Base-by-base conservation (phyloP, 1,140 invertebrate genomes). In the Neotoxoptera formosana region DNA sequence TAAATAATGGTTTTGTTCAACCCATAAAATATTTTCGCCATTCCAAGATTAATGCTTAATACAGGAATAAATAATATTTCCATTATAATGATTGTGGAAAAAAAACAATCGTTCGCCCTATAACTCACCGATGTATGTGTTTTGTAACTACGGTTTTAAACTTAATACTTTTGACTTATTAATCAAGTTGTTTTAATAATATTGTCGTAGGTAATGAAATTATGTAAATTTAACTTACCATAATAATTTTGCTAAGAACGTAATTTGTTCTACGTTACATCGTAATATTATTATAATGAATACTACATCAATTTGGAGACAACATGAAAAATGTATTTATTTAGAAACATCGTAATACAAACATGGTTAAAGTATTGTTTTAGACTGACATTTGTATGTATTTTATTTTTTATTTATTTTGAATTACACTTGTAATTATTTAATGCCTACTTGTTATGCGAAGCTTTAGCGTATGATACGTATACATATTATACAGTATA, bases 1-100 rank as follows among this genome's bases (percentile, higher is more conserved):
- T 91, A 91, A 91, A 91, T 48, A 92, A 92, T 47, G 21, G 76
- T 92, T 92, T 92, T 87, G 34, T 93, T 56, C 8, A 25, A 51
- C 36, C 11, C 34, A 67, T 67, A 93, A 60, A 87, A 87, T 53
- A 56, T 87, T 86, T 89, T 89, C 48, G 1, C 0, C 48, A 34
- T 53, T 89, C 25, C 25, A 34, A 30, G 20, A 89, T 53, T 23
- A 34, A 51, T 21, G 36, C 25, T 47, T 41, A 41, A 41, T n/a
- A n/a, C n/a, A 34, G 14, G 60, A 76, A n/a, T n/a, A 76, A 76
- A 76, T 76, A 83, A 36, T 83, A 9, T 86, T 30, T 86, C 4
- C 23, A 86, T 45, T 86, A 47, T 86, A 23, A 36, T 83, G n/a
- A 76, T 76, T n/a, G n/a, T 17, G 60, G 4, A 8, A 67, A 30